Conservation (phyloP, 2,797 vertebrate genomes). For the Harpia harpyja region DNA sequence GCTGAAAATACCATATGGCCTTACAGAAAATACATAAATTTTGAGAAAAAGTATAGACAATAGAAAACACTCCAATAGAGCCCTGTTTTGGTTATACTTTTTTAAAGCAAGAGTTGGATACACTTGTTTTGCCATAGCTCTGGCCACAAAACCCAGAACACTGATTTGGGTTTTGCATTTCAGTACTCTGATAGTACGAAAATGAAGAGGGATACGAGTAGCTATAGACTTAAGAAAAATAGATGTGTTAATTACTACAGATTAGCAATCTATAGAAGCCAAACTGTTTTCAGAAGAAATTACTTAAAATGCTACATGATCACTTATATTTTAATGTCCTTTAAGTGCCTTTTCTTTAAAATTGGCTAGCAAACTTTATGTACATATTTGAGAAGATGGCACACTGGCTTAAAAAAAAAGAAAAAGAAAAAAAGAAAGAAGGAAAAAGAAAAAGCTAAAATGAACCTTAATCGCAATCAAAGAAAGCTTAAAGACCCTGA, state of each 20-base stretch:
- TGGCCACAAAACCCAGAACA: conserved; percentile 10
- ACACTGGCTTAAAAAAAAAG: conserved; percentile 69
- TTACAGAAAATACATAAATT: not conserved
- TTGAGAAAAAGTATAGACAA: not conserved
- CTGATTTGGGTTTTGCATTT: conserved; percentile 9
- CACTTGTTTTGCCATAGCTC: not conserved
- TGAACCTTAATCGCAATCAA: conserved; percentile 80
- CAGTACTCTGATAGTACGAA: not conserved
- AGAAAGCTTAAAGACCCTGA: conserved; percentile 76
- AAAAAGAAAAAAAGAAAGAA: conserved; percentile 37
- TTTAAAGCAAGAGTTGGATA: not conserved
- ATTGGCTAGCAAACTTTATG: conserved; percentile 32
- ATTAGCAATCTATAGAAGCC: not conserved
- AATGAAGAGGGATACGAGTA: not conserved
- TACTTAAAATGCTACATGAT: not conserved
- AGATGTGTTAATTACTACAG: not conserved
- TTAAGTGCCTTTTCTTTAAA: conserved; percentile 39
- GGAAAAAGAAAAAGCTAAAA: conserved; percentile 68
- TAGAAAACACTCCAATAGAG: not conserved
- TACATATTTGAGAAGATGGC: conserved; percentile 72
- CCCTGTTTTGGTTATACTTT: not conserved
- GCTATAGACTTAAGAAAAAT: not conserved
- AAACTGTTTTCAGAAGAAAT: conserved; percentile 20
- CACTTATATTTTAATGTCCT: not conserved
- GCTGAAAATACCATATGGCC: not conserved